Base-by-base conservation (phyloP, 2,888 invertebrate genomes). In the Limnephilus lunatus region DNA sequence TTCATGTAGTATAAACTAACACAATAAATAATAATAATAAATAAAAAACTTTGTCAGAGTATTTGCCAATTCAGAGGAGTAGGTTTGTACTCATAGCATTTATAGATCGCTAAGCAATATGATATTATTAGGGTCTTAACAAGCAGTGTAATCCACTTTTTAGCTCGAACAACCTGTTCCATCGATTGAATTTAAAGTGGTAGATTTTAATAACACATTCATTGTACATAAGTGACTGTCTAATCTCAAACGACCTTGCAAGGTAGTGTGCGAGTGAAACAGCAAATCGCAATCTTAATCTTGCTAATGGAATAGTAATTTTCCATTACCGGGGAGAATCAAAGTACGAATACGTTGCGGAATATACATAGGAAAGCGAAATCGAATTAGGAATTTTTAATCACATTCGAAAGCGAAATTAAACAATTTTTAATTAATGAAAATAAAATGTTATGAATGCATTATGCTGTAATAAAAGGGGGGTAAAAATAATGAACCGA, bases 161-260 rank as follows among this genome's bases (percentile, higher is more conserved):
- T n/a, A n/a, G 81, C 11, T 15, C 9, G 5, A 83, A 19, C 83
- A 83, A 83, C 83, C 83, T 83, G 83, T 83, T 83, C 15, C 32
- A 83, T 83, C 32, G 31, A 83, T 31, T 83, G 32, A 83, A 32
- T 19, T 32, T 31, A 32, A 83, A 83, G 83, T 83, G 15, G 83
- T 15, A 83, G 31, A 83, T 32, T 83, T 83, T 83, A 83, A 83
- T 83, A 83, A 83, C 83, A 25, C 32, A 31, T 82, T 12, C 11
- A 2, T 83, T 83, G 83, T 83, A 19, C 14, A 25, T 68, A 25
- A 83, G 31, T 83, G 83, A 83, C 83, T 83, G 12, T 83, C 83
- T 31, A 83, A 83, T 83, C 83, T 14, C 83, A 83, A 32, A 32
- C 83, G 83, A 31, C 83, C 83, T 83, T 31, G 83, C 83, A 31